Percentiles rank a stretch among this genome's conserved stretches.
phyloP scores from a whole-genome alignment of 2,797 vertebrate species.

The Myioborus melanocephalus region DNA sequence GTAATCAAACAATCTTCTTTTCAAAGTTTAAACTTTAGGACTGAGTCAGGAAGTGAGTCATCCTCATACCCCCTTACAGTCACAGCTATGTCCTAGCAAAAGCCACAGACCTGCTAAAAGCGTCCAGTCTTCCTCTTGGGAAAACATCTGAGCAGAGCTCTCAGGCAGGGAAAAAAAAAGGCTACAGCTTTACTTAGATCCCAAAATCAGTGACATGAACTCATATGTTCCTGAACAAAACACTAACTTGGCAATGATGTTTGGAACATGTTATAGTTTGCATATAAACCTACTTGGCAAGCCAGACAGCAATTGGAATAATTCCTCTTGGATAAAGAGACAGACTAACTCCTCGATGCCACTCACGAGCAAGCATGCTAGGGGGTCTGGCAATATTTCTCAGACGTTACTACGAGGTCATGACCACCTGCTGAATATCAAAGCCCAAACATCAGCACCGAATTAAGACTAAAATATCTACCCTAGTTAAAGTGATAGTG shows the following conservation, averaged over 20 bases:
- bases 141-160: background rate
- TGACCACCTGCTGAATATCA: background rate
- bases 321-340: background rate
- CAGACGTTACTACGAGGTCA: background rate
- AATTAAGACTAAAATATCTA: background rate
- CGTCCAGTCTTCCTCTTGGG: background rate
- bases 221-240: constrained; percentile 2
- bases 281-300: constrained; percentile 27
- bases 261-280: background rate
- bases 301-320: background rate
- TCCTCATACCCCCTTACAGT: background rate
- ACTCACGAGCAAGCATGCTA: background rate
- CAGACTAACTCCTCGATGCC: background rate
- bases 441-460: background rate
- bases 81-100: background rate
- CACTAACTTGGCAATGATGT: background rate
- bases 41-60: background rate
- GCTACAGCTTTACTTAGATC: background rate
- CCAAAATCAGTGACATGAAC: background rate
- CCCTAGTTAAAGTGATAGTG: background rate
- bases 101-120: background rate
- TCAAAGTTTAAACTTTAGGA: background rate
- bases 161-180: background rate
- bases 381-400: background rate
- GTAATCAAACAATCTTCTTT: background rate